Conservation (phyloP, 1,140 invertebrate species). For the Drosophila pseudoananassae region DNA sequence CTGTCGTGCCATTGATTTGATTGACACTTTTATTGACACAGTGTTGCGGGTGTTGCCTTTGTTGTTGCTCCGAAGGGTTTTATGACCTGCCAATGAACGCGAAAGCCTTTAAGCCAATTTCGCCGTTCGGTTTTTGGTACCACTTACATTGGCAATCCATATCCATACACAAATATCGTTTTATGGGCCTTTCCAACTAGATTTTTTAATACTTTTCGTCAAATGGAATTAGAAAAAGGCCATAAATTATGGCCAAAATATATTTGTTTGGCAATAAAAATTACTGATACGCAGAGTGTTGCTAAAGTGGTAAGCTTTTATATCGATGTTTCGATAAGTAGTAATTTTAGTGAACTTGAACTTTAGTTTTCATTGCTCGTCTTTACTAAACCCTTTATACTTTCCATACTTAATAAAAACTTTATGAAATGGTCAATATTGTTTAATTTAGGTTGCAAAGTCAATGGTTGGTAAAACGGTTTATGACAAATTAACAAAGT, state of each 20-base stretch:
- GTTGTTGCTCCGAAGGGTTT: conserved; percentile 60
- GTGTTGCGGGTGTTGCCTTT: conserved; percentile 38
- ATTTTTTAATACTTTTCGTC: conserved; percentile 43
- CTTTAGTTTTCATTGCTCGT: no score
- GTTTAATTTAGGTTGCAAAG: background rate
- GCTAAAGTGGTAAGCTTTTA: conserved; percentile 4
- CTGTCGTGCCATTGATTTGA: conserved; percentile 72
- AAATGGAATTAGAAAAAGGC: conserved; percentile 22
- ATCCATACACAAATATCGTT: conserved; percentile 25
- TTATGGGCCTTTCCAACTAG: conserved; percentile 34
- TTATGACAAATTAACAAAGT: conserved; percentile 7
- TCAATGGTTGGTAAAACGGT: background rate
- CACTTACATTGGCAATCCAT: conserved; percentile 14
- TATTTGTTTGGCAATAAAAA: background rate
- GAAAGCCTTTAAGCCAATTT: conserved; percentile 61
- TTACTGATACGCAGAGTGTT: background rate
- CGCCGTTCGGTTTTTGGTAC: conserved; percentile 16
- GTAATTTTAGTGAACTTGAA: background rate
- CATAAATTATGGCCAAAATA: conserved; percentile 17
- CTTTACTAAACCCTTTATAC: background rate
- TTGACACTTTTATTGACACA: conserved; percentile 80
- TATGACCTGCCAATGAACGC: conserved; percentile 61
- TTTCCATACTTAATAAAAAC: background rate
- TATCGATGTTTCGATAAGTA: background rate
- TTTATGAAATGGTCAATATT: background rate